phyloP scores from a whole-genome alignment of 2,888 invertebrate genomes.

The Chouioia cunea region DNA sequence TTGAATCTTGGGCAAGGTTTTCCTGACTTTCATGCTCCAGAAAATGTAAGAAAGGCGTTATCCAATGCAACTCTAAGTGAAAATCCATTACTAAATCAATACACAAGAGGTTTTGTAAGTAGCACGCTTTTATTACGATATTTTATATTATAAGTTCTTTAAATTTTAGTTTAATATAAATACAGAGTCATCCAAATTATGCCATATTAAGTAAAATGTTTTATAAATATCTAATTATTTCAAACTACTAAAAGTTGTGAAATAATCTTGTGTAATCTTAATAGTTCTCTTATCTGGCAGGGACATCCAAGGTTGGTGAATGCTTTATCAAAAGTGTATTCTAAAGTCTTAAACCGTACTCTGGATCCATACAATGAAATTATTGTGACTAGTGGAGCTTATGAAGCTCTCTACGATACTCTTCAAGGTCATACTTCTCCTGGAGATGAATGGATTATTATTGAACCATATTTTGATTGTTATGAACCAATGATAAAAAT shows the following conservation, averaged over 20 bases:
- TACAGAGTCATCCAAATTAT: slow-evolving; percentile 1
- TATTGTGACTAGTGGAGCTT: slow-evolving; percentile 92
- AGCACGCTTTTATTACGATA: neutral
- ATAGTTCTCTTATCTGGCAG: slow-evolving; percentile 69
- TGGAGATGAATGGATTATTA: slow-evolving; percentile 94
- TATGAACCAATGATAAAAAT: slow-evolving; percentile 94
- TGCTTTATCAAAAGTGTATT: slow-evolving; percentile 87
- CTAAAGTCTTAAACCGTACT: slow-evolving; percentile 78
- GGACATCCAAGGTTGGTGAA: slow-evolving; percentile 92
- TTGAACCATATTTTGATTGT: slow-evolving; percentile 98
- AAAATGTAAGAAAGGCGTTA: slow-evolving; percentile 84
- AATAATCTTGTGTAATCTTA: neutral
- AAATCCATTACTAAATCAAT: slow-evolving; percentile 88
- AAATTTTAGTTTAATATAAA: neutral
- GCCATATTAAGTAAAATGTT: neutral
- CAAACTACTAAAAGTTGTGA: neutral
- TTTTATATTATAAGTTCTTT: neutral
- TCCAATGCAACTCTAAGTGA: slow-evolving; percentile 76
- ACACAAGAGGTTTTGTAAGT: slow-evolving; percentile 94
- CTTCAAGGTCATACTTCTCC: slow-evolving; percentile 89
- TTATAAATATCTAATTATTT: slow-evolving; percentile 9
- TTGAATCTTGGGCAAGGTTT: slow-evolving; percentile 96
- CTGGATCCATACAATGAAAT: slow-evolving; percentile 91
- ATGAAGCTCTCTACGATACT: slow-evolving; percentile 90
- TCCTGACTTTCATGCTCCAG: slow-evolving; percentile 91